Conservation (phyloP, 92 coral and sea anemone species). For the Isaurus tuberculatus region DNA sequence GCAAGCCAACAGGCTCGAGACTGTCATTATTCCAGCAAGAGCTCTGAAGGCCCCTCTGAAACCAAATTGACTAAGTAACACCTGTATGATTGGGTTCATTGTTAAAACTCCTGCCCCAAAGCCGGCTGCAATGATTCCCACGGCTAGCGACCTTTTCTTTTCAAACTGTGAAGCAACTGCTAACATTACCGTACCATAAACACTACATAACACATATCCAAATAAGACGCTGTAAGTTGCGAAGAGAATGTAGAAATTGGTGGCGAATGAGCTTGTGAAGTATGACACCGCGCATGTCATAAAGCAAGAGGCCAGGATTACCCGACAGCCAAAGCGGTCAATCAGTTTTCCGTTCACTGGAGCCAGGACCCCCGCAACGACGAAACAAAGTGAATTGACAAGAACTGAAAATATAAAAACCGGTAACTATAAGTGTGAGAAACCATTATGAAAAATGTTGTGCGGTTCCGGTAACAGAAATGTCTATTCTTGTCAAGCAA, state of each 20-base stretch:
- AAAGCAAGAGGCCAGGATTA: background rate
- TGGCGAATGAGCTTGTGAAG: constrained; percentile 3
- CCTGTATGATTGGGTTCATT: constrained; percentile 52
- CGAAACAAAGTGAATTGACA: constrained; percentile 5
- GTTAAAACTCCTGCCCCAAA: constrained; percentile 61
- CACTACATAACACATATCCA: constrained; percentile 42
- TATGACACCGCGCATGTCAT: constrained; percentile 23
- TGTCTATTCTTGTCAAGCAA: no score
- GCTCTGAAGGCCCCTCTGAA: constrained; percentile 50
- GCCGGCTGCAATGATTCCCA: constrained; percentile 56
- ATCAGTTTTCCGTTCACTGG: background rate
- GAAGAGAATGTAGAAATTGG: constrained; percentile 6
- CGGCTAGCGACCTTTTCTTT: constrained; percentile 55
- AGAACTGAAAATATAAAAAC: background rate
- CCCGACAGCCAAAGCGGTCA: constrained; percentile 20
- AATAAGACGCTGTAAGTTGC: constrained; percentile 19
- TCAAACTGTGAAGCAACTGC: constrained; percentile 51
- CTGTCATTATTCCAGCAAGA: background rate
- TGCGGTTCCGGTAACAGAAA: no score
- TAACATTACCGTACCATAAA: constrained; percentile 41
- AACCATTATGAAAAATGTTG: no score
- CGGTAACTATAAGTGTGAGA: background rate
- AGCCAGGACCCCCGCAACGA: constrained; percentile 2
- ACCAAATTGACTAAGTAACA: constrained; percentile 39
- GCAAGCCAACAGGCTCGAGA: background rate